phyloP scores from a whole-genome alignment of 1,140 invertebrate genomes.

The Cotesia glomerata region DNA sequence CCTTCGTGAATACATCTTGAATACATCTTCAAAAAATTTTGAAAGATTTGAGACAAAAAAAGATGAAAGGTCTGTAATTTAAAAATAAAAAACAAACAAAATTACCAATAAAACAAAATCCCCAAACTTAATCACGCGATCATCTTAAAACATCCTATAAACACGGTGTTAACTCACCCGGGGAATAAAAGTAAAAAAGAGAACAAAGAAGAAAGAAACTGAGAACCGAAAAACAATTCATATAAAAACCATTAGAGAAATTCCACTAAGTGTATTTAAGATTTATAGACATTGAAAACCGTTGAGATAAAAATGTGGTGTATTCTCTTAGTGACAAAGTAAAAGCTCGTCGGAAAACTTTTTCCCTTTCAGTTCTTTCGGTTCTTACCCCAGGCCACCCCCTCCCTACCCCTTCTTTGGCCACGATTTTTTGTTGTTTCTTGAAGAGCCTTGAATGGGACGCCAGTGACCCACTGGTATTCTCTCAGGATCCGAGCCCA shows the following conservation, averaged over 20 bases:
- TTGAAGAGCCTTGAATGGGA: constrained; percentile 12
- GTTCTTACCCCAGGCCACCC: not conserved
- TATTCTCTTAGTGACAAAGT: constrained; percentile 22
- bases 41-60: no score
- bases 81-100: no score
- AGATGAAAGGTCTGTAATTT: no score
- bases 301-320: constrained; percentile 17
- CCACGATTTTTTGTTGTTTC: not conserved
- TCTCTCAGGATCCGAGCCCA: constrained; percentile 33
- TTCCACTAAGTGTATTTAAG: constrained; percentile 18
- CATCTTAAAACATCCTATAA: no score
- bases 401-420: not conserved
- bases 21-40: no score
- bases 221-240: not conserved
- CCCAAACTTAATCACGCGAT: no score
- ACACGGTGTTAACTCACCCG: no score
- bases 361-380: not conserved
- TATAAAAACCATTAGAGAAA: constrained; percentile 7
- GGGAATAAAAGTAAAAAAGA: not conserved
- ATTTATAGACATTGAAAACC: constrained; percentile 21
- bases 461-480: constrained; percentile 47
- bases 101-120: no score
- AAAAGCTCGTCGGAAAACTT: constrained; percentile 15
- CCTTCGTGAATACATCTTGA: no score
- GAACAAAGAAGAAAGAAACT: not conserved